Base-by-base conservation (phyloP, 2,888 invertebrate genomes). In the Metellina segmentata region DNA sequence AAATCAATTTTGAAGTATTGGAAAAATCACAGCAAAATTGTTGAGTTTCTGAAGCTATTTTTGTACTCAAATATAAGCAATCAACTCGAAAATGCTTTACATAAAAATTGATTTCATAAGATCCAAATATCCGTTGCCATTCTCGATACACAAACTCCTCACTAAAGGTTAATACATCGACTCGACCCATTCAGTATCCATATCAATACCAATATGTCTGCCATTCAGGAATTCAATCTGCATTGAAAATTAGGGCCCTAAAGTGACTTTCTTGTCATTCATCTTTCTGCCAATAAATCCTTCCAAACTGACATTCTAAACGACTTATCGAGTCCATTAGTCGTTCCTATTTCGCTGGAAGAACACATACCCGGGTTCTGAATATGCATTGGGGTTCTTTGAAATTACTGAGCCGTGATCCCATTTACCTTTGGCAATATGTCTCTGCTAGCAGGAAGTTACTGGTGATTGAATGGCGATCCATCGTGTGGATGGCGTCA, bases 261-360 rank as follows among this genome's bases (percentile, higher is more conserved):
- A 61, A 61, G 61, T 61, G 61, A 61, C 61, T 77, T n/a, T 77
- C 51, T 9, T 8, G 51, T 51, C 77, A 77, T 77, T 77, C 77
- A 16, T 51, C 77, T 77, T 77, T 77, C 49, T 51, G 61, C n/a
- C 51, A 16, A 51, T 77, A 77, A 77, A 77, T 77, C 19, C 77
- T 51, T 77, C 51, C 51, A 16, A 61, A 61, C 61, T 61, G 61
- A 61, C 61, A 61, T 61, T 16, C 61, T 16, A 16, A 61, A 61
- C 61, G 61, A 61, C 61, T 61, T 61, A 61, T n/a, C 9, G 49
- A 16, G 51, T 52, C 77, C n/a, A 8, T 49, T 13, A 72, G 82
- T 82, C 71, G 51, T 82, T 70, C 19, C 20, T 49, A 81, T 81
- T 81, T 81, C 81, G 69, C 51, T 82, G 72, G 20, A 72, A 16